A percentile compares a stretch with the other conserved stretches of the same genome.
These are phyloP conservation scores for Semotilus atromaculatus DNA, from an alignment of 2,797 vertebrate genomes.

Conservation along the genomic window DNA sequence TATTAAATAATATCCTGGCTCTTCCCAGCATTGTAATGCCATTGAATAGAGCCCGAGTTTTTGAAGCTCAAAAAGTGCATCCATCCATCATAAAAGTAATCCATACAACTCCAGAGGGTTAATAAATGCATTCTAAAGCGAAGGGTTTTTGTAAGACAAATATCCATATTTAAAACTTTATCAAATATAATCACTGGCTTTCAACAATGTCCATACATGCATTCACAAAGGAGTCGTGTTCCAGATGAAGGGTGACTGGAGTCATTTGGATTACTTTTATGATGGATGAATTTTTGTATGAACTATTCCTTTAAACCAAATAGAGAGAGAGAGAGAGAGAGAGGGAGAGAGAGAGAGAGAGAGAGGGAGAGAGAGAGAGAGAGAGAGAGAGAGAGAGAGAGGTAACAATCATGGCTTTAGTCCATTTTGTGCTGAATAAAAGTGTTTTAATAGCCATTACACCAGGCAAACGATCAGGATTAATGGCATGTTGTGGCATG, in stretches of 20 bases:
- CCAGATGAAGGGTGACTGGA: background rate
- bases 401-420: background rate
- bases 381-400: too few species aligned
- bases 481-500: background rate
- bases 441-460: background rate
- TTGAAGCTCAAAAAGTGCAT: background rate
- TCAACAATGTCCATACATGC: too few species aligned
- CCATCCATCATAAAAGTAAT: background rate
- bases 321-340: too few species aligned
- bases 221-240: background rate
- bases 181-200: too few species aligned
- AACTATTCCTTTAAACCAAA: background rate
- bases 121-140: background rate
- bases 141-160: background rate
- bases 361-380: too few species aligned
- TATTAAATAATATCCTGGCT: background rate
- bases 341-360: too few species aligned
- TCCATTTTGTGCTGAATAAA: background rate
- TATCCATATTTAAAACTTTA: background rate
- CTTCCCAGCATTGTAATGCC: background rate
- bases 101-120: background rate
- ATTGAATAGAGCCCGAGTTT: background rate
- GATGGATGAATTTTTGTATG: background rate
- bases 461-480: conserved; percentile 1
- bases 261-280: background rate